phyloP scores from a whole-genome alignment of 2,113 vertebrate species.

The Seriola aureovittata region DNA sequence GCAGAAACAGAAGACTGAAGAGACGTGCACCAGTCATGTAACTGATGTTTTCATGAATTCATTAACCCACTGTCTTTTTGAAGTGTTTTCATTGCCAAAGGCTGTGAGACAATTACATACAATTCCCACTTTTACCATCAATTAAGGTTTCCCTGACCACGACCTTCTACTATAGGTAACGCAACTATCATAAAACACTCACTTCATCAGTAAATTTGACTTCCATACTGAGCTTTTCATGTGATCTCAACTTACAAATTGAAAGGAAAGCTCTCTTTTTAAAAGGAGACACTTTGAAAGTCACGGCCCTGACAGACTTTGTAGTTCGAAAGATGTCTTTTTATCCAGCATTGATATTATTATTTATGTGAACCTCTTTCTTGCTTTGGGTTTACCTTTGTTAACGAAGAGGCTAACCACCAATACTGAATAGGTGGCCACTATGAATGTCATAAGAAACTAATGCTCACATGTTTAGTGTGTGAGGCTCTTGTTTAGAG shows the following conservation, averaged over 20 bases:
- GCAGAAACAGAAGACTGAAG: constrained; percentile 15
- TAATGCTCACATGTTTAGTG: constrained; percentile 9
- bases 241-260: background rate
- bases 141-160: constrained; percentile 4
- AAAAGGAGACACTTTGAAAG: background rate
- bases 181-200: constrained; percentile 3
- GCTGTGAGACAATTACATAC: background rate
- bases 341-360: background rate
- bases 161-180: background rate
- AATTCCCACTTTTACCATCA: background rate
- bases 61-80: background rate
- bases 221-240: constrained; percentile 10
- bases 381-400: background rate
- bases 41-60: constrained; percentile 36
- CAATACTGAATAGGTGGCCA: background rate
- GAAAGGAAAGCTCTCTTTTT: background rate
- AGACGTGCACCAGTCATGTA: constrained; percentile 2
- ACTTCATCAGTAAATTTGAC: background rate
- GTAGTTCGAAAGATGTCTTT: background rate
- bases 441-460: constrained; percentile 7
- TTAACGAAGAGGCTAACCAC: background rate
- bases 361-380: background rate
- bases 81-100: background rate
- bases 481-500: constrained; percentile 12
- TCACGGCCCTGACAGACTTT: background rate